Base-by-base conservation (phyloP, 2,888 invertebrate genomes). In the Meteorus colon region DNA sequence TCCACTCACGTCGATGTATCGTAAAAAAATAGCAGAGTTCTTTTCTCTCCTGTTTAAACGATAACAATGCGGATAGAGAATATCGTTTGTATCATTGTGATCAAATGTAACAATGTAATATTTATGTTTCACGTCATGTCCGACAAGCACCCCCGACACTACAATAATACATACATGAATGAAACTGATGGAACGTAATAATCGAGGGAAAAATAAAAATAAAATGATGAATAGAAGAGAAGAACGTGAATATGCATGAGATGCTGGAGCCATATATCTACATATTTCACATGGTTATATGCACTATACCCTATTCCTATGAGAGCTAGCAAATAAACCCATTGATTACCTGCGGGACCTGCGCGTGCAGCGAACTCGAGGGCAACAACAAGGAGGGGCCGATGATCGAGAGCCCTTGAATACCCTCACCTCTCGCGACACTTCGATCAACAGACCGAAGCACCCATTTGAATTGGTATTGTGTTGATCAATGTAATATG, bases 341-440 rank as follows among this genome's bases (percentile, higher is more conserved):
- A 70, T 70, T 77, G 74, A 75, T 76, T 67, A 73, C 67, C 68
- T 65, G 67, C n/a, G 48, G 37, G 55, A 70, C 77, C 66, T 70
- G 66, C 48, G 45, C 68, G 51, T 68, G 68, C 45, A 48, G n/a
- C n/a, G 29, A 74, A 67, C 60, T 41, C 48, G 65, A 77, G 62
- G 55, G 65, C 34, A 27, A 62, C 66, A 27, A 68, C 24, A 65
- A 70, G 27, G 24, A 72, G 66, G 59, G 73, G 66, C 68, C 34
- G 6, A 77, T 74, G 77, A 77, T 77, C 74, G 77, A 76, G 76
- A 65, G 74, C 67, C 70, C 74, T 77, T 68, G 48, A 48, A 73
- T 72, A 45, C 68, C 27, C 45, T 51, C 24, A 29, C 51, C 69
- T 19, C 41, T 14, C 31, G 29, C 65, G 31, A 68, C 34, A 14